Evolutionary conservation across 2,113 vertebrate species (phyloP).

Genomic region (Neotoma lepida): DNA sequence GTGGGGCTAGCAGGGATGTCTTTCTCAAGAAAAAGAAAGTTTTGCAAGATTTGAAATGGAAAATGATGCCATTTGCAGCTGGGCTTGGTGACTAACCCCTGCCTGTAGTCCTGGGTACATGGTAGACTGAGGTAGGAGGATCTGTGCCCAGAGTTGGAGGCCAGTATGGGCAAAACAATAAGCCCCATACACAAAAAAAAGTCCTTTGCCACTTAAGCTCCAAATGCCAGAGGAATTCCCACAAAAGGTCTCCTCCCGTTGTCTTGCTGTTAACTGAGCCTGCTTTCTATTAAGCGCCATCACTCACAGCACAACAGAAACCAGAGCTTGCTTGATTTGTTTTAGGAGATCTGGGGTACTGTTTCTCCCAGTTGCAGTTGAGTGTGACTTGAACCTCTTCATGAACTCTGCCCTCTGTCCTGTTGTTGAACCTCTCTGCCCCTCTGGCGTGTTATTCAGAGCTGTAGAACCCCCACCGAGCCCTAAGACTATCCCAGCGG

Average conservation of each 20-base stretch:
- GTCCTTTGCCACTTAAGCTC: neutral
- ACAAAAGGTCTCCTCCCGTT: neutral
- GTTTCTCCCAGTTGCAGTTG: neutral
- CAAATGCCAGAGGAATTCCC: neutral
- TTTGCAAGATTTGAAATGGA: constrained; percentile 7
- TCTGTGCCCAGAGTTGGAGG: neutral
- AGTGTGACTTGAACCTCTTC: neutral
- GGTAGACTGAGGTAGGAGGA: neutral
- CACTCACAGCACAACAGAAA: neutral
- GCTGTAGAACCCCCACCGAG: neutral
- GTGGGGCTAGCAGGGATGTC: neutral
- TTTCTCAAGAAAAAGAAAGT: neutral
- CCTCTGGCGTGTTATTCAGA: neutral
- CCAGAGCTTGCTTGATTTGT: neutral
- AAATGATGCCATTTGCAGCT: neutral
- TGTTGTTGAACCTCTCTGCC: no score
- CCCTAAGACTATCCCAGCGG: neutral
- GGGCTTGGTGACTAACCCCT: neutral
- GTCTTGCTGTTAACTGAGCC: neutral
- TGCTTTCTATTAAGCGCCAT: constrained; percentile 3
- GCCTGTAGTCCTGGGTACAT: neutral
- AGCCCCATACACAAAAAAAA: neutral
- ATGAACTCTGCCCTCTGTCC: neutral
- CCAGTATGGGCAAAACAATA: neutral
- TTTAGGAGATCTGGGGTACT: neutral